Base-by-base conservation (phyloP, 2,888 invertebrate genomes). In the Entomobrya proxima region DNA sequence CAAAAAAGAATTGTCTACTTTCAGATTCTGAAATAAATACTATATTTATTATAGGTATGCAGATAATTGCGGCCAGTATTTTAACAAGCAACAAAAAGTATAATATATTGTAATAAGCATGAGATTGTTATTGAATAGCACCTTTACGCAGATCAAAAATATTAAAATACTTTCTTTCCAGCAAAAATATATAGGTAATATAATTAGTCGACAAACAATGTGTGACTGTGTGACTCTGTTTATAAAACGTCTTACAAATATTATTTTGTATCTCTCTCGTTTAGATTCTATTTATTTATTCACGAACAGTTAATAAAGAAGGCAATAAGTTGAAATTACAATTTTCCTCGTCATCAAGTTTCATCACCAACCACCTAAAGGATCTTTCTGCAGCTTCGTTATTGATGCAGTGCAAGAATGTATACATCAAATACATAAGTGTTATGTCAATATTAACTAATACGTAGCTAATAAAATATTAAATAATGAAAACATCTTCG, bases 261-360 rank as follows among this genome's bases (percentile, higher is more conserved):
- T 30, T 15, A 40, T 44, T 44, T 69, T n/a, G n/a, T n/a, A 18
- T 69, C 27, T 69, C 44, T 69, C 47, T 27, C n/a, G 27, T 18
- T 21, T 32, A 15, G 69, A 44, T 27, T 67, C 58, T 13, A 30
- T 58, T 15, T 58, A n/a, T n/a, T n/a, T n/a, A 72, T 52, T n/a
- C n/a, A 52, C 52, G 50, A 74, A 35, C 52, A 52, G 32, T 74
- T 74, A 52, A 35, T 61, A 81, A 81, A 81, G 74, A 82, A 76
- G 82, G 82, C 76, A 82, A 61, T 82, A 67, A 82, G 75, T 82
- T 64, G 64, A 76, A 82, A 74, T 50, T 74, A 52, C 74, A 15
- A 27, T n/a, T n/a, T 44, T 50, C 21, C 21, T 21, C 74, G 32
- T 9, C 74, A n/a, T n/a, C n/a, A n/a, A n/a, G n/a, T n/a, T n/a